Evolutionary conservation across 2,888 invertebrate species (phyloP).

Genomic region (Drosophila recens): DNA sequence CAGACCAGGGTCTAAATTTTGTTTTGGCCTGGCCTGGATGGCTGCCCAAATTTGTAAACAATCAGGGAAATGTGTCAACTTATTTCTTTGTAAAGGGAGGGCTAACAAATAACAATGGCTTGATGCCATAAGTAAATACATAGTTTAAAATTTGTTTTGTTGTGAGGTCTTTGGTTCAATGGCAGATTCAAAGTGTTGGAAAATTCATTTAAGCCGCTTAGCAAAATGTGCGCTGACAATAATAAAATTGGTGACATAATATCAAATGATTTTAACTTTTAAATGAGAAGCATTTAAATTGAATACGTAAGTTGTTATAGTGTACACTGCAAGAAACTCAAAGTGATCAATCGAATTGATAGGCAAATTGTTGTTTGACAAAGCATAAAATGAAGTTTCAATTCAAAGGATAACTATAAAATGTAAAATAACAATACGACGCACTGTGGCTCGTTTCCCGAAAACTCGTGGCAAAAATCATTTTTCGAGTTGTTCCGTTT

Average conservation of each 20-base stretch:
- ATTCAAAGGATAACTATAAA: slow-evolving; percentile 51
- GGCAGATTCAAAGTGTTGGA: slow-evolving; percentile 47
- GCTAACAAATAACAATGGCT: slow-evolving; percentile 62
- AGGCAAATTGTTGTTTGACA: slow-evolving; percentile 59
- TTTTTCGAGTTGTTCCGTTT: too few species aligned
- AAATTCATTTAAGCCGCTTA: slow-evolving; percentile 76
- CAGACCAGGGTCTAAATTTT: slow-evolving; percentile 19
- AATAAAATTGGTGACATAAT: slow-evolving; percentile 65
- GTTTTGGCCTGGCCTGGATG: slow-evolving; percentile 45
- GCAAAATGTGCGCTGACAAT: slow-evolving; percentile 67
- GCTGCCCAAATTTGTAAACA: slow-evolving; percentile 77
- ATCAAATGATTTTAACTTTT: slow-evolving; percentile 61
- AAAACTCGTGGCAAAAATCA: too few species aligned
- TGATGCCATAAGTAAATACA: slow-evolving; percentile 78
- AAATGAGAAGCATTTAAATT: slow-evolving; percentile 54
- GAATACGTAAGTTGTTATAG: slow-evolving; percentile 31
- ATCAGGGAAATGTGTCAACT: slow-evolving; percentile 78
- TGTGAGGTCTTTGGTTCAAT: slow-evolving; percentile 9
- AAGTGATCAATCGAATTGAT: slow-evolving; percentile 42
- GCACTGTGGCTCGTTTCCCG: too few species aligned
- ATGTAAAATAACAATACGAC: slow-evolving; percentile 55
- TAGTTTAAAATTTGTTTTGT: slow-evolving; percentile 74
- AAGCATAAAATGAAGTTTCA: slow-evolving; percentile 67
- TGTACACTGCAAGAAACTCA: slow-evolving; percentile 19
- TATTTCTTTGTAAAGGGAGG: slow-evolving; percentile 57